Percentiles rank a stretch among this genome's conserved stretches.
phyloP scores from a whole-genome alignment of 2,113 vertebrate genomes.

The Lontra canadensis region DNA sequence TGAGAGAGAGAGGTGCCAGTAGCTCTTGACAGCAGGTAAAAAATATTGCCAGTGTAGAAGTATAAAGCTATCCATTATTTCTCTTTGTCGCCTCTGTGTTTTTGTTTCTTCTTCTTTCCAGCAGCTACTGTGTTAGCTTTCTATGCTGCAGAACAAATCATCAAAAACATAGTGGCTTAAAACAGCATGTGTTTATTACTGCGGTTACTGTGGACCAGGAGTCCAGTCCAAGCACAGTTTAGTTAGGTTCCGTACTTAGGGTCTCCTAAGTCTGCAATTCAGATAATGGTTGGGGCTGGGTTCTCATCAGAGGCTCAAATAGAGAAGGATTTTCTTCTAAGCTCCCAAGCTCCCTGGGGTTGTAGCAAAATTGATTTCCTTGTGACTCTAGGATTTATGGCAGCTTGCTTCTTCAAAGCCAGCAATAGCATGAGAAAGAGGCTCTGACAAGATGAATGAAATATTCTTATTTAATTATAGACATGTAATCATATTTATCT shows the following conservation, averaged over 20 bases:
- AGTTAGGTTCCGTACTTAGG: background rate
- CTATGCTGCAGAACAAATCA: background rate
- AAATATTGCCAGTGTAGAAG: background rate
- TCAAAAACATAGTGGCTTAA: background rate
- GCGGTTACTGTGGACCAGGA: background rate
- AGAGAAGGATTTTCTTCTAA: background rate
- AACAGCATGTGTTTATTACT: background rate
- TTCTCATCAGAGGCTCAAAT: background rate
- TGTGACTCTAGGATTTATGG: background rate
- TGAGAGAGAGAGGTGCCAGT: background rate
- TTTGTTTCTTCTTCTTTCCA: background rate
- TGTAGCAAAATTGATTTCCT: background rate
- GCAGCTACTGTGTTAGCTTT: background rate
- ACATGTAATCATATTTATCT: background rate
- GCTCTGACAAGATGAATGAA: background rate
- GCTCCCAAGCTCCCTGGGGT: background rate
- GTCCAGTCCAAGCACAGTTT: background rate
- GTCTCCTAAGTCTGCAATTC: background rate
- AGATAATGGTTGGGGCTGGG: background rate
- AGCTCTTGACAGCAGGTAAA: background rate
- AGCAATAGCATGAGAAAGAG: background rate
- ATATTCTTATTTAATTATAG: background rate
- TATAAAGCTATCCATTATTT: background rate
- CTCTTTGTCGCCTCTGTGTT: background rate
- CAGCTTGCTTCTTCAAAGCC: background rate